Percentiles rank a stretch among this genome's conserved stretches.
Conservation (phyloP, 1,140 invertebrate genomes). For the Drosophila biarmipes region DNA sequence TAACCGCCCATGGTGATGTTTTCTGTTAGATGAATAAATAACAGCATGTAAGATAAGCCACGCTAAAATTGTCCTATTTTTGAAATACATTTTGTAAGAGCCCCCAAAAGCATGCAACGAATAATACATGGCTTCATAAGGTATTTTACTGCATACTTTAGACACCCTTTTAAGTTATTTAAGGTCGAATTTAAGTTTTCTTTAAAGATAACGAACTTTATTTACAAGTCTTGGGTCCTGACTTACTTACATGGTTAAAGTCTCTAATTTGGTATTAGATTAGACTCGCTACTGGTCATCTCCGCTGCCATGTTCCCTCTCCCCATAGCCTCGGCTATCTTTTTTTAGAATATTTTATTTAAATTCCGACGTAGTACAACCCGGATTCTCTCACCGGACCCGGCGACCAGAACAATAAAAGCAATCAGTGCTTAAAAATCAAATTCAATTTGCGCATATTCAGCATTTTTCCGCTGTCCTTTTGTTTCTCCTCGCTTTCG, state of each 20-base stretch:
- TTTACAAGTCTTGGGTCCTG: background rate
- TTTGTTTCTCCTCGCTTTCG: slow-evolving; percentile 43
- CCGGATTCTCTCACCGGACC: slow-evolving; percentile 12
- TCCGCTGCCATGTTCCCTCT: background rate
- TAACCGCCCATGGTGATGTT: background rate
- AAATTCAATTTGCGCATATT: slow-evolving; percentile 82
- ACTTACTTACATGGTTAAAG: background rate
- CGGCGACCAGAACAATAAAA: slow-evolving; percentile 71
- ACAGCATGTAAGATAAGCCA: too few relatives aligned
- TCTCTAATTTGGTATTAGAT: background rate
- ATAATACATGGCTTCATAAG: too few relatives aligned
- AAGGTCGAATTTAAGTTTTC: too few relatives aligned
- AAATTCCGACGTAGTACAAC: slow-evolving; percentile 44
- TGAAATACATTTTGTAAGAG: too few relatives aligned
- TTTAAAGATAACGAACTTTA: background rate
- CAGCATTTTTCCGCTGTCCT: slow-evolving; percentile 69
- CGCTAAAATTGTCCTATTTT: too few relatives aligned
- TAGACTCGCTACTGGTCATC: slow-evolving; percentile 5
- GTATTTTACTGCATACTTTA: too few relatives aligned
- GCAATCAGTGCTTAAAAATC: slow-evolving; percentile 82
- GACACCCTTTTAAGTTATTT: too few relatives aligned
- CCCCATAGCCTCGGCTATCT: slow-evolving; percentile 7
- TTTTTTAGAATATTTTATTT: slow-evolving; percentile 76
- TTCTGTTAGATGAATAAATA: too few relatives aligned
- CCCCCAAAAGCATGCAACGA: too few relatives aligned